Conservation (phyloP, 2,888 invertebrate species). For the Sinhomidia bicolor region DNA sequence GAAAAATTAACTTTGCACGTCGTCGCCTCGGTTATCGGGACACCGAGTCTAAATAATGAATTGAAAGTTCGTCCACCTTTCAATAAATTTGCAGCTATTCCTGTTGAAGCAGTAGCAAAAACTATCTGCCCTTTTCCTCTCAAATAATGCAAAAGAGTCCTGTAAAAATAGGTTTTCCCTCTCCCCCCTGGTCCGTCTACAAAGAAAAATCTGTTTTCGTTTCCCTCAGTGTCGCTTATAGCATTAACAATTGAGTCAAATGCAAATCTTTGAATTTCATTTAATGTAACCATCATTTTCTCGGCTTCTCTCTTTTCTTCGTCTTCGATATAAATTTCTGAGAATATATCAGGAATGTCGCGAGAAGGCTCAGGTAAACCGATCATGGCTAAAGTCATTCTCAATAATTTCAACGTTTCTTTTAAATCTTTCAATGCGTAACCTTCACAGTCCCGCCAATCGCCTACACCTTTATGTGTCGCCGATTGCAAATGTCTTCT, state of each 20-base stretch:
- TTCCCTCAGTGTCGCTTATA: neutral
- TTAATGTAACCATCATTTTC: conserved; percentile 17
- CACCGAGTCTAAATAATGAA: conserved; percentile 79
- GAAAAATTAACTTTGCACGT: conserved; percentile 69
- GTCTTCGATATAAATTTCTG: neutral
- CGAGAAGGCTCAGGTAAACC: too few species aligned
- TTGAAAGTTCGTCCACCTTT: conserved; percentile 80
- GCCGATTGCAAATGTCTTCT: conserved; percentile 80
- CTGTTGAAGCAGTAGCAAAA: conserved; percentile 75
- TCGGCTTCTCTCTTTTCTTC: neutral
- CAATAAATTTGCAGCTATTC: conserved; percentile 77
- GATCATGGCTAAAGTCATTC: too few species aligned
- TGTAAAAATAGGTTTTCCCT: conserved; percentile 81
- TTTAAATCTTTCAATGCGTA: too few species aligned
- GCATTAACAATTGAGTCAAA: conserved; percentile 48
- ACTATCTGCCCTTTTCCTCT: conserved; percentile 21
- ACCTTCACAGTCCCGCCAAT: neutral
- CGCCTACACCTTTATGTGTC: neutral
- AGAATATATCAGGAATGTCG: too few species aligned
- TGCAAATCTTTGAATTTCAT: conserved; percentile 7
- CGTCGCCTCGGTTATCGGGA: conserved; percentile 69
- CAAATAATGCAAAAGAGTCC: conserved; percentile 52
- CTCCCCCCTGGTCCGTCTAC: conserved; percentile 81
- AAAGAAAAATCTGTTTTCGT: conserved; percentile 75
- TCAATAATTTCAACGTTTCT: too few species aligned